Evolutionary conservation across 2,113 vertebrate species (phyloP), one percentile per base, ranked within the genome.

Genomic region (Xyliphius kryptos): DNA sequence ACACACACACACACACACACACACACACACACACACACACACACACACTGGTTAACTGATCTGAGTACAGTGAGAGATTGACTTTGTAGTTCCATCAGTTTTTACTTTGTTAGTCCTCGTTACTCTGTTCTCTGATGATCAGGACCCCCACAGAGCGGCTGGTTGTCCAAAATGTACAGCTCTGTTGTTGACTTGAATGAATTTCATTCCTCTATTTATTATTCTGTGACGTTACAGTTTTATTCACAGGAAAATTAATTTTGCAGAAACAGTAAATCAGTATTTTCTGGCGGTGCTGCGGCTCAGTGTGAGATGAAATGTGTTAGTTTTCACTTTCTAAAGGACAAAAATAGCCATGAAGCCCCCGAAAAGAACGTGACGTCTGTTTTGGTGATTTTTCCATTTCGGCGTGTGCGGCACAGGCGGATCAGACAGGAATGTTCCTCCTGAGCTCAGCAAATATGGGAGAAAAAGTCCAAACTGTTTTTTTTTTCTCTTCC

Each of bases 341-440:
- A 32, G 36, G 17, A 40, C 32, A 20, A 50, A 10, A 61, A 61
- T 61, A 61, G 32, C 17, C 32, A 37, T 49, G 37, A 61, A 38
- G 58, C 17, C 9, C 21, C 7, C 26, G 56, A n/a, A 56, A 49
- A 38, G 37, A n/a, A 22, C 38, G 43, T 9, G 37, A 11, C 38
- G 52, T 41, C 47, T 71, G 65, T 46, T 53, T 62, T 26, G 52
- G 63, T 61, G 11, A 50, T 61, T 17, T 63, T 57, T 19, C 53
- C 56, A 21, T 47, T 47, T 66, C 59, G 40, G 22, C 14, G 14
- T 48, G 13, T 58, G 69, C n/a, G 54, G 64, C 57, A 40, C 48
- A 67, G 64, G 63, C 64, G 11, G 66, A 59, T 63, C 22, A 46
- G 52, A 55, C 46, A 51, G 61, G 56, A 56, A 70, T 56, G 32